Percentiles rank a stretch among this genome's conserved stretches.
phyloP scores from a whole-genome alignment of 2,113 vertebrate species.

The Hoplias malabaricus region DNA sequence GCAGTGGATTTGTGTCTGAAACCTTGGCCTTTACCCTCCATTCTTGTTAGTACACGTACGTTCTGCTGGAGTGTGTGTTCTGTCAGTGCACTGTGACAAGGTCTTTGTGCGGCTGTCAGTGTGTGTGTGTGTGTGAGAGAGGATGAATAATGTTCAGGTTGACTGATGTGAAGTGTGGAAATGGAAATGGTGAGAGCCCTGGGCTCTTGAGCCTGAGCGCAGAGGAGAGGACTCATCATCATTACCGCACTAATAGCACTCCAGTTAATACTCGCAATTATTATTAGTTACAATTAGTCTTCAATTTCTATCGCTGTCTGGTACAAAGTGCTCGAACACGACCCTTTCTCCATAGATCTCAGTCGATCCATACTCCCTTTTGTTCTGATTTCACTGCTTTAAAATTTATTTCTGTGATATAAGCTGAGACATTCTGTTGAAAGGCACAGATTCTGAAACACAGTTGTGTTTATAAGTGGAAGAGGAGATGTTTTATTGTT shows the following conservation, averaged over 20 bases:
- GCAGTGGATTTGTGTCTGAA: not conserved
- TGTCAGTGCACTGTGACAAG: not conserved
- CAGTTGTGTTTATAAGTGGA: too few relatives aligned
- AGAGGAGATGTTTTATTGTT: too few relatives aligned
- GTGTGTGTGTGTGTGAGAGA: too few relatives aligned
- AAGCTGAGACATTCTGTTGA: too few relatives aligned
- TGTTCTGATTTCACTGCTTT: not conserved
- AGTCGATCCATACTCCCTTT: not conserved
- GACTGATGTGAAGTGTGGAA: not conserved
- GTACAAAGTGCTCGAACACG: not conserved
- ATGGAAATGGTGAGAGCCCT: not conserved
- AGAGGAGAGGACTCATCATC: constrained; percentile 15
- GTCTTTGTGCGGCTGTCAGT: not conserved
- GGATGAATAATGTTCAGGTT: too few relatives aligned
- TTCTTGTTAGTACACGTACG: not conserved
- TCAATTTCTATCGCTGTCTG: not conserved
- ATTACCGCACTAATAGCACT: not conserved
- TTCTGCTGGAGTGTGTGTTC: not conserved
- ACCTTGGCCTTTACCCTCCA: not conserved
- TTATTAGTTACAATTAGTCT: constrained; percentile 17
- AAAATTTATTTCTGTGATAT: not conserved
- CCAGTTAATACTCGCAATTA: not conserved
- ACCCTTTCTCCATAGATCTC: not conserved
- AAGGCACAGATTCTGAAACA: too few relatives aligned
- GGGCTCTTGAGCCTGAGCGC: not conserved